phyloP scores from a whole-genome alignment of 2,113 vertebrate species.

The Typhlomys cinereus region DNA sequence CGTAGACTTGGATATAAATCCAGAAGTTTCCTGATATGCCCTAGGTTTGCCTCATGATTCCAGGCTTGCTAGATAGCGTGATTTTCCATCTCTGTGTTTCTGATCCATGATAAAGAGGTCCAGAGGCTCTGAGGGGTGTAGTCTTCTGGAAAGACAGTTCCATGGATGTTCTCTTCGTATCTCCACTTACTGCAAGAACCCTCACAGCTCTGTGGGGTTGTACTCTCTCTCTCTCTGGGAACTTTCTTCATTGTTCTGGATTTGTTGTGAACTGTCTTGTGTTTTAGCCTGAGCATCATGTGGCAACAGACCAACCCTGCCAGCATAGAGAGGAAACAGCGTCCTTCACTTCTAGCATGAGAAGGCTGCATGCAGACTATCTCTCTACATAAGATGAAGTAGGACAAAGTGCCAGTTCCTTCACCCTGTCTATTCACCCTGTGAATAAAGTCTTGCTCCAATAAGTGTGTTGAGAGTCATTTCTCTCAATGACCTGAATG shows the following conservation, averaged over 20 bases:
- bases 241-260: background rate
- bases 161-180: background rate
- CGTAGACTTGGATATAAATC: background rate
- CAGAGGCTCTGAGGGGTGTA: background rate
- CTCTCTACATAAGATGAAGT: no score
- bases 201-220: background rate
- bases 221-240: background rate
- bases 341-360: background rate
- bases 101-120: no score
- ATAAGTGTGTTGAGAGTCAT: no score
- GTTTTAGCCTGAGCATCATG: background rate
- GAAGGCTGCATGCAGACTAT: background rate
- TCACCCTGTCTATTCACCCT: background rate
- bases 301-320: background rate
- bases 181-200: background rate
- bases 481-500: background rate
- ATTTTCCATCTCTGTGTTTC: background rate
- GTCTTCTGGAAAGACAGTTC: background rate
- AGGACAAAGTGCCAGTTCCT: background rate
- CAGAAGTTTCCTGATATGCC: background rate
- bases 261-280: background rate
- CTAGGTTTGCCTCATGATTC: background rate
- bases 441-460: background rate
- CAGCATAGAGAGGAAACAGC: no score
- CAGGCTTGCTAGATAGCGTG: no score